Conservation (phyloP, 2,888 invertebrate species). For the Agrochola lychnidis region DNA sequence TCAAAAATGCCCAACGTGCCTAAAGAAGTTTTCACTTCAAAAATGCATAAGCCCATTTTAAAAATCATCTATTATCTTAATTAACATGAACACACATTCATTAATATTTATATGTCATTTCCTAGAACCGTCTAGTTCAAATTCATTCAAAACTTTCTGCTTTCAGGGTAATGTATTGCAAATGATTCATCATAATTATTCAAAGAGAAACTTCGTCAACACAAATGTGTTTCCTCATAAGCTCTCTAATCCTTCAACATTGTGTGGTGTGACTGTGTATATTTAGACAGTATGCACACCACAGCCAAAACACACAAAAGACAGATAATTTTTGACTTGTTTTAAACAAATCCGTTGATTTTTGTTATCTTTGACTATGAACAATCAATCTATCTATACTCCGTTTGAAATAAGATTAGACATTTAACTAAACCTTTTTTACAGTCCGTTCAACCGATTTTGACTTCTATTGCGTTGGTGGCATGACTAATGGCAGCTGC, state of each 20-base stretch:
- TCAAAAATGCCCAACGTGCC: no score
- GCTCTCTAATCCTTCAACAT: constrained; percentile 36
- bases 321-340: not conserved
- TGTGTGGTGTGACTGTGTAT: constrained; percentile 2
- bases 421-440: no score
- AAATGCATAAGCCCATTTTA: no score
- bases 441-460: no score
- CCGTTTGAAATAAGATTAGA: no score
- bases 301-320: not conserved
- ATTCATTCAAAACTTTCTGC: constrained; percentile 14
- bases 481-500: no score
- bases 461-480: no score
- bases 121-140: not conserved
- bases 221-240: constrained; percentile 37
- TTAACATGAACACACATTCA: no score
- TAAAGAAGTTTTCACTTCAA: no score
- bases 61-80: not conserved
- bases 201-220: constrained; percentile 33
- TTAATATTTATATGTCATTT: not conserved
- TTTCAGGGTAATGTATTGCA: constrained; percentile 16
- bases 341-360: not conserved
- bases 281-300: not conserved
- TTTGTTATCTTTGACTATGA: not conserved
- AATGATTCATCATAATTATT: constrained; percentile 52
- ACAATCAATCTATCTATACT: not conserved